Evolutionary conservation across 1,140 invertebrate species (phyloP), one percentile per base, ranked within the genome.

Genomic region (Penaeus japonicus): DNA sequence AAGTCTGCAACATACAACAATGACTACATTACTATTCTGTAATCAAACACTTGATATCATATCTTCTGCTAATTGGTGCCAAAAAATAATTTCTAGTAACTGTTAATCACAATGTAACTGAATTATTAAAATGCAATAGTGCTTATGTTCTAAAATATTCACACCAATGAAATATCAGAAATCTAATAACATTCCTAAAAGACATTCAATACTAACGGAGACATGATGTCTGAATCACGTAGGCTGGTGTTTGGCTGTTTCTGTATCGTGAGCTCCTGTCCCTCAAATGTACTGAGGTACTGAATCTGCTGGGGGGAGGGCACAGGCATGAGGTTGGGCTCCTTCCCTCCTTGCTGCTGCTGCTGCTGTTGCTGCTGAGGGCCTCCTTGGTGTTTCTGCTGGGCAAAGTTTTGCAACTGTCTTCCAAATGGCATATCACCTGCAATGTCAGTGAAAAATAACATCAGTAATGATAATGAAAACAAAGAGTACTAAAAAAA

Each of bases 241-340:
- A 97, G 93, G 92, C 96, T 96, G 39, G 96, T 97, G 92, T 99
- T 99, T 24, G 97, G 96, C 93, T 98, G 97, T 93, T 98, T 98
- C 92, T 98, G 97, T 93, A 98, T 99, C 83, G 97, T 98, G 90
- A 98, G 93, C 94, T 99, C 98, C 94, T 99, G 97, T 75, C 97
- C 97, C 94, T 98, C 97, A 93, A 98, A 98, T 87, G 97, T 96
- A 94, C 97, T 98, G 89, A 98, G 94, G 94, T 98, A 98, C 91
- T 97, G 97, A 92, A 98, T 98, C 94, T 98, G 97, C 93, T 98
- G 97, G 47, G 98, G 97, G 84, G 97, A 98, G 89, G 97, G 98
- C 90, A 98, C 97, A 70, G 97, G 97, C 96, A 98, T 98, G 89
- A 99, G 93, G 93, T 97, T 98, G 39, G 96, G 96, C 93, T 97